phyloP scores from a whole-genome alignment of 2,888 invertebrate genomes.

The Polietes domitor region DNA sequence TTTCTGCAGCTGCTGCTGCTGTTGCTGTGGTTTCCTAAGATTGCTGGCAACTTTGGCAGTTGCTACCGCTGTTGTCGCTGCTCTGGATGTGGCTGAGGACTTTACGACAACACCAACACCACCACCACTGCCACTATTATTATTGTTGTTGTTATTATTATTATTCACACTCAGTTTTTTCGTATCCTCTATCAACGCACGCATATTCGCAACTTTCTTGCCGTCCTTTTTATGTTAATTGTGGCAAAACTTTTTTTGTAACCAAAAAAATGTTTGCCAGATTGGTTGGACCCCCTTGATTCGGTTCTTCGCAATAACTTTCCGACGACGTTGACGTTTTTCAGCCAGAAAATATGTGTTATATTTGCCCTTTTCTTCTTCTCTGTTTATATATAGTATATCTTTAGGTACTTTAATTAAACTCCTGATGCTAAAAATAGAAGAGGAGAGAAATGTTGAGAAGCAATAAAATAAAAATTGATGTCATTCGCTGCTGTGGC shows the following conservation, averaged over 20 bases:
- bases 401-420: slow-evolving; percentile 41
- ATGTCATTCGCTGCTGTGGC: slow-evolving; percentile 39
- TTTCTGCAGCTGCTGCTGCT: neutral
- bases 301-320: neutral
- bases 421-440: slow-evolving; percentile 63
- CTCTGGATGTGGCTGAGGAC: slow-evolving; percentile 50
- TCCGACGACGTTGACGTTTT: neutral
- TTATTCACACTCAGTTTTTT: slow-evolving; percentile 74
- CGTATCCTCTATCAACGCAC: slow-evolving; percentile 78
- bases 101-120: no score
- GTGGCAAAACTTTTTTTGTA: slow-evolving; percentile 49
- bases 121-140: slow-evolving; percentile 54
- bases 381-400: slow-evolving; percentile 17
- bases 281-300: slow-evolving; percentile 14
- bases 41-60: slow-evolving; percentile 13
- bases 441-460: slow-evolving; percentile 18
- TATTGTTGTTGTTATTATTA: slow-evolving; percentile 73
- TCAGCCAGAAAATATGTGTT: neutral
- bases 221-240: slow-evolving; percentile 29
- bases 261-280: slow-evolving; percentile 37
- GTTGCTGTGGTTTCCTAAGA: slow-evolving; percentile 3
- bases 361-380: slow-evolving; percentile 23
- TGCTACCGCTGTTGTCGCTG: slow-evolving; percentile 8
- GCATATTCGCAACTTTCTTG: slow-evolving; percentile 73
- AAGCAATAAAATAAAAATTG: neutral